Evolutionary conservation across 2,797 vertebrate genomes (phyloP), one percentile per base, ranked within the genome.

Genomic region (Sebastes hopkinsi): DNA sequence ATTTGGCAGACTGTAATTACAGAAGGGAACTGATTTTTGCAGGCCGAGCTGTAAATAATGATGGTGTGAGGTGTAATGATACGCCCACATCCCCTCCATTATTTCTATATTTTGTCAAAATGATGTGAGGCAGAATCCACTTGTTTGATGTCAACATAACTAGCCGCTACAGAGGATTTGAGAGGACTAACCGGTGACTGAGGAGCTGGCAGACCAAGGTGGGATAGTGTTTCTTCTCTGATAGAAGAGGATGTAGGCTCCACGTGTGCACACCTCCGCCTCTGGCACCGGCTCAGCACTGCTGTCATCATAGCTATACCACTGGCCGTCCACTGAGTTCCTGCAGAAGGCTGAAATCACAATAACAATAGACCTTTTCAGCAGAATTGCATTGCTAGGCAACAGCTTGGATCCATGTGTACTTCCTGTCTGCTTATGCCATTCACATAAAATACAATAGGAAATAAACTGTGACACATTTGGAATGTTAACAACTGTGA

Each of bases 171-270:
- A 13, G 23, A 56, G 50, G 22, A 13, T 27, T 5, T 55, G 8
- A n/a, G 4, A 56, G 25, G 55, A 89, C 95, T 75, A 68, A 99
- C 98, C 98, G 86, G 94, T 94, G 87, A 94, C 65, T 0, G 97
- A 96, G 85, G 95, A 96, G 86, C 96, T 95, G 56, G 97, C 97
- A 0, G 97, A 97, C 97, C 97, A 97, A 1, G 90, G 79, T 0
- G 97, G 97, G 86, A 97, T 96, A 77, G 96, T 94, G 74, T 96
- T 95, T 58, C 97, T 95, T 79, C 97, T 97, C 94, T 99, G 98
- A 84, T 98, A 99, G 93, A 99, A 99, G 23, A 99, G 97, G 89
- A 99, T 98, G 92, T 99, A 99, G 68, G 98, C 98, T 8, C 96
- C 97, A 6, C 96, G 96, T 6, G 97, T 98, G 84, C 95, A 97